Evolutionary conservation across 1,140 invertebrate genomes (phyloP), one percentile per base, ranked within the genome.

Genomic region (Heterodera carotae): DNA sequence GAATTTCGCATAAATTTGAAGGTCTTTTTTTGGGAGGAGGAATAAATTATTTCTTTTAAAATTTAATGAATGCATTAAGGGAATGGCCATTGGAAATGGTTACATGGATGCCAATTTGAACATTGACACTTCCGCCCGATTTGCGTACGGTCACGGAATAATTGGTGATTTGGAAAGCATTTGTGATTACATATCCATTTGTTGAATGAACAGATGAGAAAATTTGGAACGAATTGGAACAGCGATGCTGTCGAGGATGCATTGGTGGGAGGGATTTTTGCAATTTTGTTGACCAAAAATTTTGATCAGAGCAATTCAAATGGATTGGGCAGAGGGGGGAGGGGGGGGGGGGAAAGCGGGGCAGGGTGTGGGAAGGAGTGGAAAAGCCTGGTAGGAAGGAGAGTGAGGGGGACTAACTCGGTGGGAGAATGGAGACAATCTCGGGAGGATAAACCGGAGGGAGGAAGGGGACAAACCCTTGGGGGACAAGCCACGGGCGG

Each of bases 71-170:
- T n/a, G n/a, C n/a, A n/a, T n/a, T n/a, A n/a, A 82, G 79, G 85
- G 85, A 70, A 87, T 87, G 86, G 85, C 86, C 33, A 84, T 87
- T 66, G 85, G 85, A 78, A 87, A 87, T 62, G 85, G 85, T 25
- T 88, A 88, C 62, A 82, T 87, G 12, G 82, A 87, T 60, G 86
- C 83, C 70, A 83, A 87, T 68, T 33, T 87, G 22, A 87, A 88
- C 82, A 84, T 88, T 29, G 86, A 87, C 81, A 87, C 85, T 0
- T 88, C 85, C 7, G 78, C 88, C 48, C 82, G 86, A 34, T 86
- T 83, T 75, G 85, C 85, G 10, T 87, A 87, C 67, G 86, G 83
- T 29, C 85, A 87, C 66, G 85, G 85, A 31, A 76, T 87, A 29
- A 87, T 87, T 62, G 85, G 48, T 56, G 22, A 56, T 43, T 56